Conservation (phyloP, 1,140 invertebrate genomes). For the Dreissena polymorpha region DNA sequence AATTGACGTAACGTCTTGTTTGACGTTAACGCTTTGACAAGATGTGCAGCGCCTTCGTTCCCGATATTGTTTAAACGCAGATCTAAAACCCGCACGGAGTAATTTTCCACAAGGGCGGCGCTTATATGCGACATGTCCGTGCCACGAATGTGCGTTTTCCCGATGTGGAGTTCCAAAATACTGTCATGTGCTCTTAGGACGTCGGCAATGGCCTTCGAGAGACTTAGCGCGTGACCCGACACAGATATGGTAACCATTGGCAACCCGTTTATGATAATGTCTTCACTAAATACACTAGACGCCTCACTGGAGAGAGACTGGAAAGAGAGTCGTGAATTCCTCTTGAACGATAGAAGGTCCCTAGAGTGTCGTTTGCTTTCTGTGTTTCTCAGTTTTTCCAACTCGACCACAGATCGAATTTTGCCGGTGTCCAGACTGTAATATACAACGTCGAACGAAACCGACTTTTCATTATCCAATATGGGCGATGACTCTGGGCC, state of each 20-base stretch:
- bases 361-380: conserved; percentile 63
- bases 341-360: conserved; percentile 64
- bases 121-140: conserved; percentile 67
- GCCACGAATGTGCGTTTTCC: conserved; percentile 72
- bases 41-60: conserved; percentile 64
- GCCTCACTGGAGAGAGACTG: conserved; percentile 49
- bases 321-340: conserved; percentile 64
- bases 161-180: conserved; percentile 71
- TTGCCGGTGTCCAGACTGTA: conserved; percentile 65
- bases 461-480: conserved; percentile 70
- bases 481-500: conserved; percentile 54
- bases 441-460: conserved; percentile 73
- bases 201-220: conserved; percentile 59
- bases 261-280: conserved; percentile 51
- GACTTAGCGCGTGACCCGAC: conserved; percentile 68
- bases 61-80: conserved; percentile 73
- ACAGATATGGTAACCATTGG: conserved; percentile 73
- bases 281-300: conserved; percentile 55
- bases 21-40: conserved; percentile 66
- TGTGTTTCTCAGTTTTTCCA: conserved; percentile 66
- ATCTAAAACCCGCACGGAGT: conserved; percentile 68
- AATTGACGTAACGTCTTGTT: conserved; percentile 69
- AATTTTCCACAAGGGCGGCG: conserved; percentile 61
- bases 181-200: conserved; percentile 67
- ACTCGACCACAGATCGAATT: conserved; percentile 71